phyloP scores from a whole-genome alignment of 1,140 invertebrate genomes.

The Drosophila ogumai region DNA sequence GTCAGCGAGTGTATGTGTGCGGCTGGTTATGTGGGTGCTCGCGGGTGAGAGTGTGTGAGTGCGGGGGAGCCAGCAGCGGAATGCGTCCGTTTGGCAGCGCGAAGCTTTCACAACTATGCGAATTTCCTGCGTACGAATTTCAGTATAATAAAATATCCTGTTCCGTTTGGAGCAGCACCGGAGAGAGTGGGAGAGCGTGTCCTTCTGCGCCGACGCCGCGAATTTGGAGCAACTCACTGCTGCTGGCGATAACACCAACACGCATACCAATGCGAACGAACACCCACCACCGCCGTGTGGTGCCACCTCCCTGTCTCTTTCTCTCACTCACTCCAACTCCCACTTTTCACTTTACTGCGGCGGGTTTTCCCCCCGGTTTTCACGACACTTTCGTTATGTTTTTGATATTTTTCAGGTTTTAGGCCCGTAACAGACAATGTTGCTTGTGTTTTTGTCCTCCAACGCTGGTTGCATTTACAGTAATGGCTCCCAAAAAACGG shows the following conservation, averaged over 20 bases:
- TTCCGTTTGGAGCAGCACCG: slow-evolving; percentile 37
- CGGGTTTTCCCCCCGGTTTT: slow-evolving; percentile 3
- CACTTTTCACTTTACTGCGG: slow-evolving; percentile 32
- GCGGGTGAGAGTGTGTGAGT: slow-evolving; percentile 34
- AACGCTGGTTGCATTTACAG: not conserved
- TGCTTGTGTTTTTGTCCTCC: slow-evolving; percentile 1
- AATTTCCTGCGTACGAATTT: slow-evolving; percentile 79
- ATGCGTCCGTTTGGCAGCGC: slow-evolving; percentile 81
- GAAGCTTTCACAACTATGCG: slow-evolving; percentile 82
- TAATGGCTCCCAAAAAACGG: slow-evolving; percentile 7
- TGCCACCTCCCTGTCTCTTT: slow-evolving; percentile 4
- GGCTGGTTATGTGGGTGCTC: slow-evolving; percentile 18
- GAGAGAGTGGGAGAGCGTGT: slow-evolving; percentile 35
- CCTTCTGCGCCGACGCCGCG: slow-evolving; percentile 52
- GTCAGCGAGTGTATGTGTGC: slow-evolving; percentile 34
- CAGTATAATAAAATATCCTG: slow-evolving; percentile 85
- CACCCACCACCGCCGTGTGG: slow-evolving; percentile 34
- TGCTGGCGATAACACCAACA: slow-evolving; percentile 62
- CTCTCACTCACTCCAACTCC: slow-evolving; percentile 11
- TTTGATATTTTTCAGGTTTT: not conserved
- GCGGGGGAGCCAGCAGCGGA: slow-evolving; percentile 66
- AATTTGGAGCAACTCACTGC: slow-evolving; percentile 77
- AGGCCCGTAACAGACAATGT: not conserved
- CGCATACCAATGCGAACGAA: slow-evolving; percentile 44
- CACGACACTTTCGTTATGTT: slow-evolving; percentile 11